Evolutionary conservation across 1,140 invertebrate genomes (phyloP), one percentile per base, ranked within the genome.

Genomic region (Saccostrea glomerata): DNA sequence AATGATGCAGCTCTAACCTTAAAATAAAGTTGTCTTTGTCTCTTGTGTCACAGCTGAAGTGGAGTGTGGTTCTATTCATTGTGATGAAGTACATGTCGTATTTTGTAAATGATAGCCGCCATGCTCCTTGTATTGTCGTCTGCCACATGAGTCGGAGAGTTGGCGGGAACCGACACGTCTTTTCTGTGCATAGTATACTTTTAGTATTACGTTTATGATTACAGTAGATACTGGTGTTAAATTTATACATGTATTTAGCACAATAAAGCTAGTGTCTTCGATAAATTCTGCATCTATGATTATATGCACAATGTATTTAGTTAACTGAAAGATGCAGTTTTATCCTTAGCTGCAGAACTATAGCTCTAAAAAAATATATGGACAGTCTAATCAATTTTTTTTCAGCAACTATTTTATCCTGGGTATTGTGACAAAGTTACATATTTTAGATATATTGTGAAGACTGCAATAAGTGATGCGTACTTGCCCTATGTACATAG

Each of bases 111-210:
- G 30, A 40, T 36, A 85, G 0, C 4, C 15, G 84, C 60, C 70
- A 77, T 12, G 70, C 70, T 77, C 70, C 70, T 15, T 77, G 70
- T 23, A 77, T 77, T 30, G 70, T 77, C 70, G 70, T 77, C 70
- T 77, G 70, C 70, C 70, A 77, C 70, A 77, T 77, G 23, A 36
- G 13, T 23, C 70, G 25, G 25, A 77, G 11, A 11, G 70, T 30
- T 77, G 70, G 15, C 0, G 70, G 70, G 30, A 77, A 77, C 30
- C 70, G 70, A 30, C 70, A 77, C 15, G 70, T 77, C 70, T 77
- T 77, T 30, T 77, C 70, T 77, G 70, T 17, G 9, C 9, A 77
- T 36, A 36, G 23, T 6, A 77, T 77, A 30, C 30, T 36, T n/a
- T n/a, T 36, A 36, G 30, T 36, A 36, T 36, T 36, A 36, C 30